Conservation (phyloP, 2,113 vertebrate genomes). For the Craseonycteris thonglongyai region DNA sequence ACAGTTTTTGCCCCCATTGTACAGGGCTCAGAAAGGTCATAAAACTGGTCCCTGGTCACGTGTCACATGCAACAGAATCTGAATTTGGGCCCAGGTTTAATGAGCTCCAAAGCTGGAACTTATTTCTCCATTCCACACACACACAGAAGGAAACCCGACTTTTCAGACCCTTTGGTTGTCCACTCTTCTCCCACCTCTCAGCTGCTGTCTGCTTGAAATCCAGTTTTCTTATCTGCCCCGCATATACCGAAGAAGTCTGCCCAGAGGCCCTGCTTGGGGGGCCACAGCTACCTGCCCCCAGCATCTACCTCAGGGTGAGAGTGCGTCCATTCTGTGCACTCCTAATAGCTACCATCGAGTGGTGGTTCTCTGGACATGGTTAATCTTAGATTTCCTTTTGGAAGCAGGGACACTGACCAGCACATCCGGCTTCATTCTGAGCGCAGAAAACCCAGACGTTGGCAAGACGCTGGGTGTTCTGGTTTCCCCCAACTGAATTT, state of each 20-base stretch:
- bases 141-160: background rate
- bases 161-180: background rate
- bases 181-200: background rate
- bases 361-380: background rate
- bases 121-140: background rate
- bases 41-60: background rate
- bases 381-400: background rate
- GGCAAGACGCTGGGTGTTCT: background rate
- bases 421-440: background rate
- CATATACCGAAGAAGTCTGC: background rate
- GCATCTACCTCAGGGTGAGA: background rate
- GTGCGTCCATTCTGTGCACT: background rate
- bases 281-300: background rate
- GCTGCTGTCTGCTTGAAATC: background rate
- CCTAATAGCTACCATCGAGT: background rate
- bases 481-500: background rate
- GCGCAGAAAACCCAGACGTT: background rate
- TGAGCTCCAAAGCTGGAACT: background rate
- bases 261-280: background rate
- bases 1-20: background rate
- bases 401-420: background rate
- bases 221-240: background rate
- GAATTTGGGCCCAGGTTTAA: background rate
- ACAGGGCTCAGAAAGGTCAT: background rate
- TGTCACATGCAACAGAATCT: background rate